phyloP scores from a whole-genome alignment of 2,888 invertebrate genomes.

The Dolichopus griseipennis region DNA sequence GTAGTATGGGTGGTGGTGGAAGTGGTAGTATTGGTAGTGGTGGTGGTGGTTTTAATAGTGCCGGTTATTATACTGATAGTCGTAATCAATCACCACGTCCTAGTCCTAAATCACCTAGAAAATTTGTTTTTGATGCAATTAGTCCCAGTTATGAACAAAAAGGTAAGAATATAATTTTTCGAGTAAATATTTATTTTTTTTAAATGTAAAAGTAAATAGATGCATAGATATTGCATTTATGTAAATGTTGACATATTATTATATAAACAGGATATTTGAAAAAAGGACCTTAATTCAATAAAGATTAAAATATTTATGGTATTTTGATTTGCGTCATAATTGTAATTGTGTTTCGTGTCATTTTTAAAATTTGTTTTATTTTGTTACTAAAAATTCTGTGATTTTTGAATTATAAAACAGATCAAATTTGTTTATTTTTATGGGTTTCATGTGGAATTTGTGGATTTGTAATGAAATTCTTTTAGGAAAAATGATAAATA shows the following conservation, averaged over 20 bases:
- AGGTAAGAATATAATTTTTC: constrained; percentile 21
- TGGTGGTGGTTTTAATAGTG: constrained; percentile 21
- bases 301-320: too few species aligned
- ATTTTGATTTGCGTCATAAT: too few species aligned
- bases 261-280: too few species aligned
- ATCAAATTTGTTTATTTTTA: too few species aligned
- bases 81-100: constrained; percentile 26
- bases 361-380: too few species aligned
- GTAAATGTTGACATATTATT: background rate
- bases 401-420: too few species aligned
- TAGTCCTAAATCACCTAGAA: constrained; percentile 52
- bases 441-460: too few species aligned
- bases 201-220: constrained; percentile 17
- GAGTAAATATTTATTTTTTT: constrained; percentile 11
- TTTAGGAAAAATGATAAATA: too few species aligned
- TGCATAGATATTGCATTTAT: background rate
- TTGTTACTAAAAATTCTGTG: too few species aligned
- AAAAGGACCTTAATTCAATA: too few species aligned
- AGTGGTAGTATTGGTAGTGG: constrained; percentile 27
- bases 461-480: too few species aligned
- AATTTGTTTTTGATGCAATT: constrained; percentile 50
- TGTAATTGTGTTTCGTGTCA: too few species aligned
- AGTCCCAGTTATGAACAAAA: constrained; percentile 30
- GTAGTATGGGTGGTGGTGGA: constrained; percentile 30
- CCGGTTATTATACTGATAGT: background rate